Percentiles rank a stretch among this genome's conserved stretches.
phyloP scores from a whole-genome alignment of 2,113 vertebrate species.

The Charadrius vociferus region DNA sequence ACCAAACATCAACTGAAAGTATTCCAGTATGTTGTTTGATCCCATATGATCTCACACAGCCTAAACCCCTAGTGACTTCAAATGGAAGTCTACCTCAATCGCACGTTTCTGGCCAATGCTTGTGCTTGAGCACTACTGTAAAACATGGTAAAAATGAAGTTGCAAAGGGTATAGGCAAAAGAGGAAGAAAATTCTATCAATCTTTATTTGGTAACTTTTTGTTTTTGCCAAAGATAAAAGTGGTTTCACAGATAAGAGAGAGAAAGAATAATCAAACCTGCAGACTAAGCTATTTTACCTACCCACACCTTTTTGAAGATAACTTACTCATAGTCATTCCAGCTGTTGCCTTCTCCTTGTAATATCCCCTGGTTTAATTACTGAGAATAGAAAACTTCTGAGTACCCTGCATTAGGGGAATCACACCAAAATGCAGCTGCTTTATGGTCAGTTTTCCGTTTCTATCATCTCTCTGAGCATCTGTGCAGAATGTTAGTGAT shows the following conservation, averaged over 20 bases:
- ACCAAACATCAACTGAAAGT: neutral
- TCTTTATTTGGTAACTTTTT: neutral
- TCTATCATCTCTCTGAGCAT: slow-evolving; percentile 45
- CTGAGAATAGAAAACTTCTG: slow-evolving; percentile 22
- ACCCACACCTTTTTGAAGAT: neutral
- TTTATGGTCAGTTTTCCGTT: slow-evolving; percentile 58
- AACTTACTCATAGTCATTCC: neutral
- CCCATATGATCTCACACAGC: neutral
- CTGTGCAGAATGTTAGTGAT: slow-evolving; percentile 53
- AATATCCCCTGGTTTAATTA: slow-evolving; percentile 31
- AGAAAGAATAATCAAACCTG: neutral
- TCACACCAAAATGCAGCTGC: slow-evolving; percentile 45
- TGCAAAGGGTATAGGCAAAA: neutral
- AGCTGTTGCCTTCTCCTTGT: neutral
- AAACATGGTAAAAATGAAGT: neutral
- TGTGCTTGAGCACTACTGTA: neutral
- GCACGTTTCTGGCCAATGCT: fast-evolving
- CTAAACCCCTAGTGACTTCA: neutral
- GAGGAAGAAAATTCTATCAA: neutral
- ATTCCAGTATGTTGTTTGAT: neutral
- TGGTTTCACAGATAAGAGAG: neutral
- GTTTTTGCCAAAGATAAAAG: neutral
- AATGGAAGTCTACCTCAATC: neutral
- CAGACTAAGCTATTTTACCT: neutral
- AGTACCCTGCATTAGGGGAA: slow-evolving; percentile 3